Percentiles rank a stretch among this genome's conserved stretches.
Evolutionary conservation across 2,888 invertebrate genomes (phyloP).

Genomic region (Temnothorax ravouxi): DNA sequence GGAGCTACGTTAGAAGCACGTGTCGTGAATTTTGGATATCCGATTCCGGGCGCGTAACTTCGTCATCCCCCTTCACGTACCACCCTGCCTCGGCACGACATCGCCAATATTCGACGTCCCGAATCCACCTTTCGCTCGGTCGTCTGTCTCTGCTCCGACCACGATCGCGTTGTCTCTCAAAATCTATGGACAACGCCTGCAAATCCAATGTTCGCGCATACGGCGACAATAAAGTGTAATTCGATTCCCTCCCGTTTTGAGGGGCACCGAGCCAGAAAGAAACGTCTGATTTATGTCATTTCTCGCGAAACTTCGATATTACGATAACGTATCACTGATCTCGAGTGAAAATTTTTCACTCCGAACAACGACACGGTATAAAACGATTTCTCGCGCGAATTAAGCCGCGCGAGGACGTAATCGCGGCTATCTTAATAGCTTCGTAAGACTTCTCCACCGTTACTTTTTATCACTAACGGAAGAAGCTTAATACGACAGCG

Average conservation of each 20-base stretch:
- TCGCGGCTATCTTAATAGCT: slow-evolving; percentile 17
- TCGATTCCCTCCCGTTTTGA: slow-evolving; percentile 26
- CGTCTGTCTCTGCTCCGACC: not conserved
- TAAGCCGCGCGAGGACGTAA: slow-evolving; percentile 1
- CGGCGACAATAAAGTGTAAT: slow-evolving; percentile 28
- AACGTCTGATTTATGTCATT: slow-evolving; percentile 10
- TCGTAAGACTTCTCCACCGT: slow-evolving; percentile 12
- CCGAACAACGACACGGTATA: not conserved
- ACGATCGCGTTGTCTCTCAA: slow-evolving; percentile 32
- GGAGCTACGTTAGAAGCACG: slow-evolving; percentile 64
- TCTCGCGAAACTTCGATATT: not conserved
- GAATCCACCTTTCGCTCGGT: slow-evolving; percentile 39
- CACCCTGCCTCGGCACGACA: slow-evolving; percentile 21
- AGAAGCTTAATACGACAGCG: slow-evolving; percentile 44
- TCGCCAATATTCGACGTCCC: slow-evolving; percentile 47
- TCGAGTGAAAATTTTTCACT: not conserved
- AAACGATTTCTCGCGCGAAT: slow-evolving; percentile 4
- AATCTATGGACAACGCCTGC: slow-evolving; percentile 35
- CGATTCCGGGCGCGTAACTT: slow-evolving; percentile 34
- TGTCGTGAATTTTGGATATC: slow-evolving; percentile 71
- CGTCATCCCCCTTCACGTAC: not conserved
- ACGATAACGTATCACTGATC: not conserved
- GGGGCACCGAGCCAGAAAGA: not conserved
- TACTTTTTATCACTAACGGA: slow-evolving; percentile 42
- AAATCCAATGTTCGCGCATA: slow-evolving; percentile 15